Evolutionary conservation across 2,888 invertebrate genomes (phyloP), one percentile per base, ranked within the genome.

Genomic region (Clistopyga incitator): DNA sequence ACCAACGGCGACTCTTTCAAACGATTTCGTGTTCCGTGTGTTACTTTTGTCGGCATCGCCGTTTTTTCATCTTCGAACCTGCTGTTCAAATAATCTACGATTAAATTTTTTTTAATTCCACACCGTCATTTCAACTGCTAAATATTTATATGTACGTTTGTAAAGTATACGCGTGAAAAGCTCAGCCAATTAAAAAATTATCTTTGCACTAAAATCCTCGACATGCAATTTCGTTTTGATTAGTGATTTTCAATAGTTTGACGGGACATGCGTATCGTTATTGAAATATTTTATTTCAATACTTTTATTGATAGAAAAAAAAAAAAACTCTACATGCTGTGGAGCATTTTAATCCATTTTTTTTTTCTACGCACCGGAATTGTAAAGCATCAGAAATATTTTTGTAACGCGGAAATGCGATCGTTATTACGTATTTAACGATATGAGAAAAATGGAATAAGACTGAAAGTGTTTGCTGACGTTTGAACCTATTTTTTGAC

Each of bases 1-100:
- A 84, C 77, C 42, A 81, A 2, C 67, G 50, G 56, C 50, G 50
- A 70, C 45, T 61, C 29, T 79, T 68, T 34, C 52, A 47, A 76
- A 83, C 56, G 61, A 78, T 78, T 74, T 78, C 67, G 13, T 20
- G 34, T 13, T n/a, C 42, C 23, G 6, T 11, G 25, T 75, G 54
- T 18, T 56, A 47, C 38, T 8, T 6, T n/a, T 59, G 18, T 15
- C 13, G 34, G 3, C 15, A 2, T 59, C 47, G 47, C n/a, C 65
- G 45, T 13, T 20, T 47, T 59, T 45, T 20, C 6, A 3, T 15
- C 25, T 11, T 10, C 25, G n/a, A 3, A 6, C 15, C 34, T 2
- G 18, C 18, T 18, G 2, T 20, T n/a, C 15, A 13, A 11, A 50
- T 11, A 61, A 50, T 61, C 15, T 6, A 34, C 34, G 61, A 38